Evolutionary conservation across 2,888 invertebrate genomes (phyloP), one percentile per base, ranked within the genome.

Genomic region (Sthenelais limicola): DNA sequence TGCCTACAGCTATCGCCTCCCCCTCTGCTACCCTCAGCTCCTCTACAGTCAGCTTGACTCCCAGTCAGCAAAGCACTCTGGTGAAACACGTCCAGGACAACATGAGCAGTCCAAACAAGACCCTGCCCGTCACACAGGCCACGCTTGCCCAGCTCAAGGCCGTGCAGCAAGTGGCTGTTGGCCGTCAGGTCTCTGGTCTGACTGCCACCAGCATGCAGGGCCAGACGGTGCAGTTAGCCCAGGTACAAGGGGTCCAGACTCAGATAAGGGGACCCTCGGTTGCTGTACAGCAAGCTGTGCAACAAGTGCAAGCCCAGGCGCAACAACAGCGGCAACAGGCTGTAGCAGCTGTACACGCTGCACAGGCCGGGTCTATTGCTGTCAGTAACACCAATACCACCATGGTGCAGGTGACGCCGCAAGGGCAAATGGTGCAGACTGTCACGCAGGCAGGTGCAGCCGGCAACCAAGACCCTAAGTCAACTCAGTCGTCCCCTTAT

Each of bases 301-400:
- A 52, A 30, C 43, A 52, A 48, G 69, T 56, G 3, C 62, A 47
- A 71, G 58, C 71, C 66, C 33, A 79, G 81, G 73, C 88, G n/a
- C 83, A 82, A 38, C 71, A 62, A 21, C 76, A 72, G 54, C 66
- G 56, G n/a, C 71, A 70, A 52, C 76, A 74, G 56, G 51, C 58
- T 28, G 32, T 58, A 47, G 66, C 33, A 33, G 49, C 71, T 24
- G 68, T 32, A 3, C 24, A 28, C 15, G 38, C 69, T 5, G 32
- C 54, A n/a, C 30, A 33, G 32, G 69, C 28, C 38, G 70, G 54
- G 15, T 18, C 51, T 24, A 26, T 47, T 18, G 33, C 74, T 47
- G 49, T 52, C 24, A 24, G 67, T 1, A 62, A 43, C 62, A 18
- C 43, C 9, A 43, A 35, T 26, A 62, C 62, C 24, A 38, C 62